Conservation (phyloP, 2,888 invertebrate genomes). For the Galerucella pusilla region DNA sequence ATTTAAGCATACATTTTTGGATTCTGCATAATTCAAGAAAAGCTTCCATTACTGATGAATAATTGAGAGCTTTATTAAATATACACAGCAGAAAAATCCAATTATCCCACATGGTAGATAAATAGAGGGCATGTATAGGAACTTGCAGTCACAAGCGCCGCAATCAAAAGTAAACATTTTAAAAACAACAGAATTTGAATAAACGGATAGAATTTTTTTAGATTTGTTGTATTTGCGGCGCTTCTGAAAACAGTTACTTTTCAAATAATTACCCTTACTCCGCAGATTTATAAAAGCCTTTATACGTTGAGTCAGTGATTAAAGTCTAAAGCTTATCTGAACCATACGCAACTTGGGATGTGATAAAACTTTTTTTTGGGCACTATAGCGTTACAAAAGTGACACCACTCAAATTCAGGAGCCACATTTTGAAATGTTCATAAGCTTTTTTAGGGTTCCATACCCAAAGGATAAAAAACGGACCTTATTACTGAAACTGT, state of each 20-base stretch:
- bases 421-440: too few relatives aligned
- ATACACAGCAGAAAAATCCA: background rate
- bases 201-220: background rate
- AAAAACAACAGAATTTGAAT: conserved; percentile 7
- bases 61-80: background rate
- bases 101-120: background rate
- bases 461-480: too few relatives aligned
- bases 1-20: too few relatives aligned
- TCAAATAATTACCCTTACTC: background rate
- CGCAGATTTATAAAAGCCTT: background rate
- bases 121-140: background rate
- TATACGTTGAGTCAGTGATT: background rate
- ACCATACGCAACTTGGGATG: too few relatives aligned
- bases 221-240: background rate
- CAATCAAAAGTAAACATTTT: background rate
- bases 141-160: background rate
- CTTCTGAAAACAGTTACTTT: background rate
- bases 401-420: too few relatives aligned
- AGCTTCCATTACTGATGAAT: too few relatives aligned
- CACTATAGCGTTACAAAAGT: too few relatives aligned
- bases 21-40: too few relatives aligned
- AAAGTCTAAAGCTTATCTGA: too few relatives aligned
- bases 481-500: too few relatives aligned
- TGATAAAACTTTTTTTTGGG: too few relatives aligned
- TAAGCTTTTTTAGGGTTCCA: too few relatives aligned